A percentile compares a stretch with the other conserved stretches of the same genome.
Evolutionary conservation across 2,888 invertebrate genomes (phyloP).

Genomic region (Lochmaea capreae): DNA sequence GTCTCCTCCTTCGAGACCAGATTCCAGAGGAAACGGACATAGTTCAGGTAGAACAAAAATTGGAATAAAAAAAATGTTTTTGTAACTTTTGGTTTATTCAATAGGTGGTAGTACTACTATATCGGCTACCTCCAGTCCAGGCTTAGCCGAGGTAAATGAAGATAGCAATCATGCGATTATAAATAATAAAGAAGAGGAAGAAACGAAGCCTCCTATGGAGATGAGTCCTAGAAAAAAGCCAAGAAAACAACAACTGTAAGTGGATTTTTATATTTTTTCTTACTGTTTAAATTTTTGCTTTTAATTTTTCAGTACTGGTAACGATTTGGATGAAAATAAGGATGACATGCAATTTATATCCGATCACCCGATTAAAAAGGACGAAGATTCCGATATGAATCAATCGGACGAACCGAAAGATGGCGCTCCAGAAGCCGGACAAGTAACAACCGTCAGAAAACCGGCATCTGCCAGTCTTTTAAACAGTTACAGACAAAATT

Average conservation of each 20-base stretch:
- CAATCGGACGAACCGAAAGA: constrained; percentile 62
- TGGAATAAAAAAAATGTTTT: neutral
- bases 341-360: constrained; percentile 74
- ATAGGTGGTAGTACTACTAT: constrained; percentile 84
- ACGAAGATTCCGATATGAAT: constrained; percentile 59
- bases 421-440: constrained; percentile 58
- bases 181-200: constrained; percentile 60
- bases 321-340: constrained; percentile 68
- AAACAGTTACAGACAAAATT: constrained; percentile 75
- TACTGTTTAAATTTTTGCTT: neutral
- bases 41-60: constrained; percentile 57
- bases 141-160: constrained; percentile 72
- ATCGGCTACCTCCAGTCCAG: constrained; percentile 87
- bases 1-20: constrained; percentile 63
- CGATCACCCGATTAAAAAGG: constrained; percentile 66
- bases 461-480: constrained; percentile 67
- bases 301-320: constrained; percentile 66
- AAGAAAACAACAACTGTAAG: constrained; percentile 88
- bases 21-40: constrained; percentile 64
- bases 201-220: constrained; percentile 68
- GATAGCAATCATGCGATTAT: constrained; percentile 62
- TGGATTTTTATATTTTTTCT: constrained; percentile 44
- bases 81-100: neutral
- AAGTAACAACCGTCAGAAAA: constrained; percentile 58
- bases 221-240: constrained; percentile 92